phyloP scores from a whole-genome alignment of 2,888 invertebrate species.

The Ditula angustiorana region DNA sequence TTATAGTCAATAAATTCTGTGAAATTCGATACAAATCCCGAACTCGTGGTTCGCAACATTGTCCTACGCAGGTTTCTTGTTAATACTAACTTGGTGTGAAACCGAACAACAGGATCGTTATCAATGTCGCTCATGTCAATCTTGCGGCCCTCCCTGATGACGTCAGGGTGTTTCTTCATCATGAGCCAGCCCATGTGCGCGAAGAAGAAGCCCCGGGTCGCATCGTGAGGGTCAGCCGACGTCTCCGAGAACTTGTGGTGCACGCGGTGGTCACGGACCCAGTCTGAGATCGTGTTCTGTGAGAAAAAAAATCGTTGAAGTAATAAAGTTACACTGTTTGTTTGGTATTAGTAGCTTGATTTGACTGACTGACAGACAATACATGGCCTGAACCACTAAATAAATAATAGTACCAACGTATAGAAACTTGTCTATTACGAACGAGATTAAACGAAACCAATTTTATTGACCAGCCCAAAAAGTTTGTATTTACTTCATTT shows the following conservation, averaged over 20 bases:
- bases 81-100: constrained; percentile 92
- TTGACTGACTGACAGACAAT: too few species aligned
- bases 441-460: too few species aligned
- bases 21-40: too few species aligned
- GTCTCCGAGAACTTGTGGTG: constrained; percentile 92
- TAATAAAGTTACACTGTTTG: too few species aligned
- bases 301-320: constrained; percentile 22
- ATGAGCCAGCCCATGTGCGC: constrained; percentile 97
- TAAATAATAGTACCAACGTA: too few species aligned
- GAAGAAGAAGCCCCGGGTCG: constrained; percentile 94
- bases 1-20: too few species aligned
- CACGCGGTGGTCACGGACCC: constrained; percentile 91
- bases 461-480: too few species aligned
- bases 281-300: constrained; percentile 90
- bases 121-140: constrained; percentile 93
- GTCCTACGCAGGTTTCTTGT: too few species aligned
- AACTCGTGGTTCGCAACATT: not conserved
- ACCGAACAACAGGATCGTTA: constrained; percentile 90
- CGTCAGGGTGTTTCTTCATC: constrained; percentile 95
- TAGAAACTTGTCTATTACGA: too few species aligned
- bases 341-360: too few species aligned
- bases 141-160: constrained; percentile 90
- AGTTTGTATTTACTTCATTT: too few species aligned
- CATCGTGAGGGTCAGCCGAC: constrained; percentile 93
- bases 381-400: too few species aligned